Evolutionary conservation across 92 coral and sea anemone species (phyloP), one percentile per base, ranked within the genome.

Genomic region (Palythoa heliodiscus): DNA sequence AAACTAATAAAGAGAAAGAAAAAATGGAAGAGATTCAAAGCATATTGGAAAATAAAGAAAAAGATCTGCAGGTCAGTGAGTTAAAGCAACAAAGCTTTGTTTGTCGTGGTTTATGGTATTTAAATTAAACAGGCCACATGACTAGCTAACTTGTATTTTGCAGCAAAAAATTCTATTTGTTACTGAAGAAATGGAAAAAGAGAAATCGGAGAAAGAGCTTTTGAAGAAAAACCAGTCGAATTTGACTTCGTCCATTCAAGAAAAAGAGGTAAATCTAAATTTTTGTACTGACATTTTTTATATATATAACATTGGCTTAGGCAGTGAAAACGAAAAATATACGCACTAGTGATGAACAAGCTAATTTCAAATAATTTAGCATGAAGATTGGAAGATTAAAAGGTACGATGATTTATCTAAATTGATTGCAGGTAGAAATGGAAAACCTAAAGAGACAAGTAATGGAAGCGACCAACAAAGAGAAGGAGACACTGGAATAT

Each of bases 401-500:
- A 58, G 20, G 20, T 58, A 58, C 17, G 5, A 25, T 69, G 39
- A 38, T 14, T 77, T 20, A 11, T 63, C 39, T 15, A 4, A 40
- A 85, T 61, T 22, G 14, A 14, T n/a, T 73, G 29, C 58, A 93
- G 95, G 90, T 73, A 25, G 91, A 86, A 73, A 83, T 82, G 35
- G 77, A 48, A 14, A 78, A 86, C 17, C 47, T 91, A 71, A 72
- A 22, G 52, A 87, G 84, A 15, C 83, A 89, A 20, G 76, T 93
- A 4, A 82, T 68, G 14, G 77, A 91, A 40, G 92, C 84, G 43
- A 67, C 40, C 66, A 64, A 29, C 54, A 87, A 86, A 66, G 89
- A 89, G 68, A 89, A 88, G 69, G 85, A 78, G 14, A 67, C 87
- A 72, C 53, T 86, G 35, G 90, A 91, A 52, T 89, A 86, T 22